Evolutionary conservation across 2,797 vertebrate genomes (phyloP).

Genomic region (Schizopygopsis pylzovi): DNA sequence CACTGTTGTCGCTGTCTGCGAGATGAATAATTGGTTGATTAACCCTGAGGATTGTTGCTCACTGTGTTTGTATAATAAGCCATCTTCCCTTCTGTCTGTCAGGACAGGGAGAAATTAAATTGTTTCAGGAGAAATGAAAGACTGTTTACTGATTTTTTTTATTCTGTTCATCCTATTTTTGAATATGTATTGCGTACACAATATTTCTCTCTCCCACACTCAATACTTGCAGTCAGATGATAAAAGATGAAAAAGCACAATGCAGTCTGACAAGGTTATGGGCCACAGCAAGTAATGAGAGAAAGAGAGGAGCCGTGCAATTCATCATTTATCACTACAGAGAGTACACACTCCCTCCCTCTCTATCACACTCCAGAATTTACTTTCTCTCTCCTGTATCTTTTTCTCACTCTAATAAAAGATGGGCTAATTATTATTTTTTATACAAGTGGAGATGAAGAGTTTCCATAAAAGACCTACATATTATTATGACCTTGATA

Average conservation of each 20-base stretch:
- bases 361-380: constrained; percentile 17
- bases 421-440: constrained; percentile 54
- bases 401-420: constrained; percentile 49
- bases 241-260: constrained; percentile 44
- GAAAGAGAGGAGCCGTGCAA: constrained; percentile 31
- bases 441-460: constrained; percentile 26
- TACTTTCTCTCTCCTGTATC: background rate
- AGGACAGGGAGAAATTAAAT: constrained; percentile 16
- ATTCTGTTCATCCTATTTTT: constrained; percentile 13
- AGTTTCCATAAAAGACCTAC: constrained; percentile 32
- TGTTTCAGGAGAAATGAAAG: constrained; percentile 27
- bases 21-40: constrained; percentile 57
- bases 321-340: constrained; percentile 49
- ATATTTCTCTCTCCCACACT: constrained; percentile 22
- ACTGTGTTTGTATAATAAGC: constrained; percentile 40
- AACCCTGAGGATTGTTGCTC: constrained; percentile 35
- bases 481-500: constrained; percentile 52
- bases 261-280: constrained; percentile 29
- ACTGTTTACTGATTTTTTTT: background rate
- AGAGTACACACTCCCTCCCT: background rate
- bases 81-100: constrained; percentile 13
- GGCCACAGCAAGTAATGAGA: constrained; percentile 45
- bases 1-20: constrained; percentile 58
- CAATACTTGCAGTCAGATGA: constrained; percentile 1
- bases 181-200: background rate